Base-by-base conservation (phyloP, 2,113 vertebrate species). In the Myiozetetes cayanensis region DNA sequence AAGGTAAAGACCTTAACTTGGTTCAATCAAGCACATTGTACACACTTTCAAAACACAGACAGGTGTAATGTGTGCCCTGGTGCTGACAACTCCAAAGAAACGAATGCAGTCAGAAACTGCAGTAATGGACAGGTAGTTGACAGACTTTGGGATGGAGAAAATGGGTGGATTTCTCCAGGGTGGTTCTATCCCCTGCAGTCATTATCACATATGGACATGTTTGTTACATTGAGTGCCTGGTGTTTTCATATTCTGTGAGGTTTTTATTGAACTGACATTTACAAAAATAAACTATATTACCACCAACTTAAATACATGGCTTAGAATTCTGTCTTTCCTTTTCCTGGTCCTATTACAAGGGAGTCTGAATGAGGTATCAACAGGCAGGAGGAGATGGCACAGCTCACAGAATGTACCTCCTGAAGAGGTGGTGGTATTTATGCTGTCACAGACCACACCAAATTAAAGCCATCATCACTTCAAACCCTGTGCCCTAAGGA, bases 391-490 rank as follows among this genome's bases (percentile, higher is more conserved):
- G 78, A 77, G 63, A 78, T 12, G 22, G 23, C 12, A 53, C 6
- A 70, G 44, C 44, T 90, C 46, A 47, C 1, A 4, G 56, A 27
- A 87, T 37, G 13, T 10, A 50, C 35, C 39, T 76, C 41, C 70
- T 55, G 78, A 97, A 96, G 86, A 87, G 59, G 43, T 93, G 39
- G 58, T 66, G 53, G 50, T 55, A 68, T 85, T 91, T 85, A 37
- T 15, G 2, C 43, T 61, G 65, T 92, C 89, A 87, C 43, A 84
- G 31, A 27, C 37, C 81, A 70, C 87, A 92, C 87, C 96, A 97
- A 96, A 95, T 50, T 33, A 86, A 95, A 94, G 88, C 39, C 74
- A 85, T 89, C 79, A 85, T 33, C 73, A 61, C 87, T 93, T 83
- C 47, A 73, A 71, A 83, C 35, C 35, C 62, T 67, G 35, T 70